A percentile compares a stretch with the other conserved stretches of the same genome.
phyloP scores from a whole-genome alignment of 2,113 vertebrate genomes.

The Xenopus tropicalis region DNA sequence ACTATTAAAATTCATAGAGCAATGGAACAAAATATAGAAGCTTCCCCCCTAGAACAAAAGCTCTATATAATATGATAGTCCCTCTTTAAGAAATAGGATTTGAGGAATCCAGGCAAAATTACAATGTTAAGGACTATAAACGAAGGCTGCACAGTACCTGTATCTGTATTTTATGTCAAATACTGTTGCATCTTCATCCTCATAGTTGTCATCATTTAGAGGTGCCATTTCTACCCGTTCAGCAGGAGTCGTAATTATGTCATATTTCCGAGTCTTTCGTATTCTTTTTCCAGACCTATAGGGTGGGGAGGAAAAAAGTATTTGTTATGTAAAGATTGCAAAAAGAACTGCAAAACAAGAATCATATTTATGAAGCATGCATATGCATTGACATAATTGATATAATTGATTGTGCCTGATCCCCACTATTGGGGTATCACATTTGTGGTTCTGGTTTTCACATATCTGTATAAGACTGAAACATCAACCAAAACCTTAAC shows the following conservation, averaged over 20 bases:
- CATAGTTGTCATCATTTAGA: slow-evolving; percentile 86
- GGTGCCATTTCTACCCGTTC: slow-evolving; percentile 95
- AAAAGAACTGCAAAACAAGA: not conserved
- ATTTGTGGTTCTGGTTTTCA: no score
- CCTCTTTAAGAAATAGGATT: no score
- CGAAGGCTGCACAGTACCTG: not conserved
- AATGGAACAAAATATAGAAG: no score
- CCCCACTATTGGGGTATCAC: no score
- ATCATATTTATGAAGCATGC: not conserved
- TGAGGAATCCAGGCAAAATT: no score
- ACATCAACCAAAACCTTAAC: no score
- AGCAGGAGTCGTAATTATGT: slow-evolving; percentile 91
- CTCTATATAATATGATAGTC: no score
- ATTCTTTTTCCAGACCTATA: slow-evolving; percentile 81
- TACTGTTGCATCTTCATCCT: slow-evolving; percentile 87
- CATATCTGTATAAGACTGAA: no score
- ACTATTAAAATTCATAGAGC: no score
- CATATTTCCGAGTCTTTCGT: slow-evolving; percentile 91
- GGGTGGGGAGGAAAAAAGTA: slow-evolving; percentile 1
- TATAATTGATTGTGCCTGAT: no score
- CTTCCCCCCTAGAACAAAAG: no score
- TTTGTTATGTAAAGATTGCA: not conserved
- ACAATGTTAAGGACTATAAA: not conserved
- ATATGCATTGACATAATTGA: not conserved
- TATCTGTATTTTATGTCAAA: slow-evolving; percentile 97